A percentile compares a stretch with the other conserved stretches of the same genome.
phyloP scores from a whole-genome alignment of 2,888 invertebrate genomes.

The Parnassius orleans region DNA sequence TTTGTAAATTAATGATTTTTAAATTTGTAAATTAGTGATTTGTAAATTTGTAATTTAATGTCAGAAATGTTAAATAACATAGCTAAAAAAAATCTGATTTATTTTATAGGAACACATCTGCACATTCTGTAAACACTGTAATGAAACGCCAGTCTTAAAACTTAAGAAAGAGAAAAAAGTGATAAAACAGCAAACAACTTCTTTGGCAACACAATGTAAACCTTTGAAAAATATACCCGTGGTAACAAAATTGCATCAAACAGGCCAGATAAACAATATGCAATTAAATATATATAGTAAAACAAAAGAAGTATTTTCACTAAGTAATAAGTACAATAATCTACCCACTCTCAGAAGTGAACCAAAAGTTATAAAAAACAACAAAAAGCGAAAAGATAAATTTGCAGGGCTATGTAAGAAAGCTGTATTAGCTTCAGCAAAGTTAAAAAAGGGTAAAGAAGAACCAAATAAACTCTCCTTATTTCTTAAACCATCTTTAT shows the following conservation, averaged over 20 bases:
- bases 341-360: slow-evolving; percentile 41
- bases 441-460: slow-evolving; percentile 52
- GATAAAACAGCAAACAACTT: slow-evolving; percentile 14
- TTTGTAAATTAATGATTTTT: slow-evolving; percentile 8
- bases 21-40: slow-evolving; percentile 3
- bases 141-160: slow-evolving; percentile 42
- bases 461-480: slow-evolving; percentile 56
- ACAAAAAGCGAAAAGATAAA: slow-evolving; percentile 70
- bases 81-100: slow-evolving; percentile 8
- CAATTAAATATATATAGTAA: slow-evolving; percentile 58
- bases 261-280: slow-evolving; percentile 19
- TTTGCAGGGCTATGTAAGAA: slow-evolving; percentile 69
- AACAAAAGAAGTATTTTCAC: slow-evolving; percentile 60
- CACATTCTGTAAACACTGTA: slow-evolving; percentile 54
- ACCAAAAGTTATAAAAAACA: slow-evolving; percentile 63
- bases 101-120: slow-evolving; percentile 60
- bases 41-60: no score
- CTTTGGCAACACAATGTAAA: slow-evolving; percentile 20
- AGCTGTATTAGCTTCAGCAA: slow-evolving; percentile 64
- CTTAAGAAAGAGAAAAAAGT: slow-evolving; percentile 37
- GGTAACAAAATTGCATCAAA: slow-evolving; percentile 11
- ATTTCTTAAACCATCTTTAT: slow-evolving; percentile 62
- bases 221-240: slow-evolving; percentile 8
- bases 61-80: no score
- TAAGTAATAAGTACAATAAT: slow-evolving; percentile 58